Evolutionary conservation across 2,113 vertebrate species (phyloP), one percentile per base, ranked within the genome.

Genomic region (Blennius ocellaris): DNA sequence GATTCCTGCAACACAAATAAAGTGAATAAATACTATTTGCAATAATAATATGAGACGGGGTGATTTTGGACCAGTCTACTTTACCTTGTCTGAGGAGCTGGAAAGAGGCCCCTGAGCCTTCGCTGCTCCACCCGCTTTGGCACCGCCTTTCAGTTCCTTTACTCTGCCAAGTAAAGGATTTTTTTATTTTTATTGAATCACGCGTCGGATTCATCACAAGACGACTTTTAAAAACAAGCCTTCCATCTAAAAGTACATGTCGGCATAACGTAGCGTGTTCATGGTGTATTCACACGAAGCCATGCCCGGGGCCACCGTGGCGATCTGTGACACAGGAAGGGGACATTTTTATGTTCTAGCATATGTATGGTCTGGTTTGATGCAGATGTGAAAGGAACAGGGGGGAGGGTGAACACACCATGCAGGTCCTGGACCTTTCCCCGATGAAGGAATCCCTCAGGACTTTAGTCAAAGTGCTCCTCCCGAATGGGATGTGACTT

Each of bases 281-380:
- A 99, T 93, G 9, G 97, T 97, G 64, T 99, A 98, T 73, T 99
- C 97, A 76, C 97, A 99, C 5, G 97, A 99, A 75, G 80, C 87
- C 94, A 99, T 96, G 65, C 97, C 95, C 10, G 97, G 98, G 57
- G 98, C 98, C 82, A 99, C 96, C 97, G 98, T 99, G 14, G 97
- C 96, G 82, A 99, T 99, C 98, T 99, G 89, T 87, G 51, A 77
- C 78, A 16, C 50, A 36, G 79, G 1, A 8, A 37, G 14, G 1
- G 1, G 8, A 21, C 12, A 2, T n/a, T 6, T 47, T 5, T 30
- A 30, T 30, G 21, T 30, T 30, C 21, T 30, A 30, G 21, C 21
- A 30, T 30, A 30, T 30, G 21, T 30, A 30, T 30, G 21, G 2
- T 30, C 21, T 30, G 2, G 21, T 30, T 30, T 4, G n/a, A 37